Base-by-base conservation (phyloP, 1,140 invertebrate genomes). In the Hormaphis cornu region DNA sequence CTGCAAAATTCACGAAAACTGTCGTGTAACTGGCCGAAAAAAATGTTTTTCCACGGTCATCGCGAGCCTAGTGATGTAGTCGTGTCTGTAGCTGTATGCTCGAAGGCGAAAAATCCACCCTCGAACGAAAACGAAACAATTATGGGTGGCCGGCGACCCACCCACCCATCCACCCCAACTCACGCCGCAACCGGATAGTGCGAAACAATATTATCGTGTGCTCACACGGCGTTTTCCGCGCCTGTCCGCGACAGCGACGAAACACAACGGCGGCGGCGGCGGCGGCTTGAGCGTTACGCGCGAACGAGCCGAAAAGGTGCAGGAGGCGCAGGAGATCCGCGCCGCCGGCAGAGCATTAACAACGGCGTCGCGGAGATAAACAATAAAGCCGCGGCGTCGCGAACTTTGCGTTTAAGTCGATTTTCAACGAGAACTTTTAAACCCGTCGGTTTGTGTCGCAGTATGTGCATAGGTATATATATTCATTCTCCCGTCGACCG, bases 361-460 rank as follows among this genome's bases (percentile, higher is more conserved):
- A 46, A 63, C 58, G 40, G 61, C 44, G 42, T 18, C 18, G 18
- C 61, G 61, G 61, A 66, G 61, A 66, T 66, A 66, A 66, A 66
- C 61, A 66, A 66, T 66, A 66, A 66, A 66, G 61, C 61, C 61
- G 44, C n/a, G 42, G 61, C 26, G 12, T 30, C 42, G 61, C 33
- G 61, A 66, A 66, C 61, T 66, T 66, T 66, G 61, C 44, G 61
- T 48, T 66, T 48, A 66, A 66, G 61, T 66, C 61, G 61, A 66
- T 66, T 66, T 66, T 66, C 48, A 66, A 66, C 61, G 61, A 30
- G 61, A 66, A 66, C 61, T 66, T 66, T 66, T 66, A 50, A 50
- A 48, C 58, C 58, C 35, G 22, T 14, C 53, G 30, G 5, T 46
- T 46, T n/a, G n/a, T n/a, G n/a, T n/a, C n/a, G n/a, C n/a, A n/a